These are phyloP conservation scores for Chironomus riparius DNA, from an alignment of 2,888 invertebrate species.

Conservation along the genomic window DNA sequence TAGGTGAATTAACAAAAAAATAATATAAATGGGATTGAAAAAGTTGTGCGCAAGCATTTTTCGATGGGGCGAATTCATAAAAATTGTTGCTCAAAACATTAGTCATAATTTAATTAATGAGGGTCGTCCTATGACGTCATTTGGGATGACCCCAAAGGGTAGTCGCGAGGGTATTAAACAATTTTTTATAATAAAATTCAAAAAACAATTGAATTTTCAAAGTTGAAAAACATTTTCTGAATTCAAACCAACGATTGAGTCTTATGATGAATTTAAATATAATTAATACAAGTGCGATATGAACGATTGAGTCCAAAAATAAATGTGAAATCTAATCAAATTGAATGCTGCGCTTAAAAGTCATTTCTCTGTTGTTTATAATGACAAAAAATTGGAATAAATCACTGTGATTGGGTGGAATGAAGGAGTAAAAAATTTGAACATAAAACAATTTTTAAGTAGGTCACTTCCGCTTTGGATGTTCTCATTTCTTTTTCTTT, in stretches of 20 bases:
- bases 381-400: not conserved
- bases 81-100: not conserved
- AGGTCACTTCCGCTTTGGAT: too few relatives aligned
- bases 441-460: not conserved
- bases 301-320: not conserved
- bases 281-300: not conserved
- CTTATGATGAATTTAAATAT: not conserved
- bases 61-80: constrained; percentile 2
- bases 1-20: constrained; percentile 18
- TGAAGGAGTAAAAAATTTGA: not conserved
- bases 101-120: not conserved
- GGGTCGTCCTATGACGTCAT: too few relatives aligned
- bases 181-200: too few relatives aligned
- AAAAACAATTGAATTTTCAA: too few relatives aligned
- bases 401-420: not conserved
- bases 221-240: not conserved
- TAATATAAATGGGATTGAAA: not conserved
- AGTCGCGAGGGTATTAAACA: not conserved
- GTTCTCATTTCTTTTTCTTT: not conserved
- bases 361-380: not conserved
- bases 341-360: not conserved
- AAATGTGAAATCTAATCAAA: not conserved
- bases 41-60: not conserved
- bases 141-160: too few relatives aligned
- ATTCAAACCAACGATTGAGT: not conserved